Evolutionary conservation across 2,888 invertebrate species (phyloP).

Genomic region (Branchellion lobata): DNA sequence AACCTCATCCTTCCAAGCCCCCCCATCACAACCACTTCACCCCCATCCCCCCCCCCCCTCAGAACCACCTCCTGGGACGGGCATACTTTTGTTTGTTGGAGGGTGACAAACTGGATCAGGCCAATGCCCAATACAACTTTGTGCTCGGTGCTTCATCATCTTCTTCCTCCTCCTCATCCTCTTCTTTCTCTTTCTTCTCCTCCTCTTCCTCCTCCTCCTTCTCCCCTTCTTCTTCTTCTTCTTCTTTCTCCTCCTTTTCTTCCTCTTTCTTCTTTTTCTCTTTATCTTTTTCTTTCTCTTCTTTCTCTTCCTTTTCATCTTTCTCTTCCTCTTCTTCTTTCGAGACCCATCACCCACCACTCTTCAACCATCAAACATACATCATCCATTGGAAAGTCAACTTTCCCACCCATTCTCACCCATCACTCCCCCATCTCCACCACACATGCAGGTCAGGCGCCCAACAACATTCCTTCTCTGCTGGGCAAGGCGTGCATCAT

Average conservation of each 20-base stretch:
- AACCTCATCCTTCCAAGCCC: neutral
- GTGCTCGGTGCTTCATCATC: slow-evolving; percentile 80
- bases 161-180: too few relatives aligned
- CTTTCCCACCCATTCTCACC: too few relatives aligned
- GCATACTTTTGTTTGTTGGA: slow-evolving; percentile 97
- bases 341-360: too few relatives aligned
- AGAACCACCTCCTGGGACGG: slow-evolving; percentile 93
- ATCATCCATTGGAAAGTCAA: too few relatives aligned
- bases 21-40: neutral
- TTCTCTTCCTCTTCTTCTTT: too few relatives aligned
- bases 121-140: slow-evolving; percentile 98
- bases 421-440: too few relatives aligned
- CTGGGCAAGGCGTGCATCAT: slow-evolving; percentile 98
- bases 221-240: neutral
- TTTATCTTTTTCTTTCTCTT: neutral
- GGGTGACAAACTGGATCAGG: slow-evolving; percentile 99
- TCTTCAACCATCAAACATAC: too few relatives aligned
- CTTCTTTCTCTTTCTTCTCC: too few relatives aligned
- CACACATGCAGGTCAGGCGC: slow-evolving; percentile 64
- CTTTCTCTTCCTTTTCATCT: too few relatives aligned
- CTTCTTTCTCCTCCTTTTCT: neutral
- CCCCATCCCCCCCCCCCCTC: slow-evolving; percentile 41
- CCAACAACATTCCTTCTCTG: slow-evolving; percentile 92
- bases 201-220: too few relatives aligned
- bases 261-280: neutral